These are phyloP conservation scores for Lanistes nyassanus DNA, from an alignment of 1,140 invertebrate species.

Conservation along the genomic window DNA sequence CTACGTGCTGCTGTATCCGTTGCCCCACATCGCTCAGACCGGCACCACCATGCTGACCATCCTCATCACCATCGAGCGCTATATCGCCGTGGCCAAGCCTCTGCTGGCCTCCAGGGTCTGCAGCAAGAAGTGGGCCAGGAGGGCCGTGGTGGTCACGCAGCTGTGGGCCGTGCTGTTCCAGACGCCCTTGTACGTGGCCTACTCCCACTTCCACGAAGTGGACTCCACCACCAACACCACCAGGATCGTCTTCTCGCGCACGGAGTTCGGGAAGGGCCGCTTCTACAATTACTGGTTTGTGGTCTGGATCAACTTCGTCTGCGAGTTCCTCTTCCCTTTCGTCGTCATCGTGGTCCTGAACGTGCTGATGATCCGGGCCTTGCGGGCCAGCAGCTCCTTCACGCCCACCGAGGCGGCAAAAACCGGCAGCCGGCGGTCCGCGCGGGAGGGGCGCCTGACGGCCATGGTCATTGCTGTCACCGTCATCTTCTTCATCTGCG, in stretches of 20 bases:
- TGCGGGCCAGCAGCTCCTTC: conserved; percentile 11
- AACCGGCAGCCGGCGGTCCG: neutral
- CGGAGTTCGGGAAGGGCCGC: conserved; percentile 21
- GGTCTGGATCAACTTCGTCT: conserved; percentile 30
- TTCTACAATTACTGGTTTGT: conserved; percentile 29
- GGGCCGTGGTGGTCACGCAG: conserved; percentile 15
- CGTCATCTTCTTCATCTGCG: conserved; percentile 36
- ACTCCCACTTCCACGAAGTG: neutral
- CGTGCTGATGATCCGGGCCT: conserved; percentile 16
- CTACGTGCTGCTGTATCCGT: conserved; percentile 21
- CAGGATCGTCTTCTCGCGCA: conserved; percentile 19
- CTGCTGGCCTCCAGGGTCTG: conserved; percentile 25
- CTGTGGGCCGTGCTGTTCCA: conserved; percentile 24
- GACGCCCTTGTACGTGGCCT: conserved; percentile 28
- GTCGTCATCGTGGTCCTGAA: conserved; percentile 25
- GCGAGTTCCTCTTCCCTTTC: conserved; percentile 30
- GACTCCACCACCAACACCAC: conserved; percentile 14
- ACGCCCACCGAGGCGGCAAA: neutral
- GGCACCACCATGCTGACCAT: conserved; percentile 27
- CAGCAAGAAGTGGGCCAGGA: conserved; percentile 13
- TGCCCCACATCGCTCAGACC: conserved; percentile 32
- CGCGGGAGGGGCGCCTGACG: conserved; percentile 24
- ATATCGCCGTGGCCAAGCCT: conserved; percentile 28
- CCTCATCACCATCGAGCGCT: conserved; percentile 34
- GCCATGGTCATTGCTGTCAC: conserved; percentile 36